Base-by-base conservation (phyloP, 2,888 invertebrate genomes). In the Amorpha juglandis region DNA sequence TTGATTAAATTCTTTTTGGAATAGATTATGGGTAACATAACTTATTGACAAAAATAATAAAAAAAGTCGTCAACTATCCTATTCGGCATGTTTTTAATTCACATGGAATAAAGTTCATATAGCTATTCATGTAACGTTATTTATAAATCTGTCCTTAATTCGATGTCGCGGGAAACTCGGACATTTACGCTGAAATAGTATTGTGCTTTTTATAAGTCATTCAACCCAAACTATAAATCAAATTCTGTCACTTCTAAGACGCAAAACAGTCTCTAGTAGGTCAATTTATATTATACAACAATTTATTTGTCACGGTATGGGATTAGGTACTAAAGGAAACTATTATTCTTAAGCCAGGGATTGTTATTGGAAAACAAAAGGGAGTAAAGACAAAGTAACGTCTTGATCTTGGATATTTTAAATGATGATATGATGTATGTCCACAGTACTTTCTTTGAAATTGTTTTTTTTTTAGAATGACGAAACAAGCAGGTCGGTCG, bases 161-260 rank as follows among this genome's bases (percentile, higher is more conserved):
- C 0, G 19, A n/a, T 35, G 55, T 19, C 19, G 58, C 16, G 12
- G 58, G 19, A 42, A 58, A 42, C 19, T 58, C 19, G 58, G 19
- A 42, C 38, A 42, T 50, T 63, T 38, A 50, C 63, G 16, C 12
- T 16, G 50, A 63, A 63, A 52, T 35, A 42, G 38, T 42, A 14
- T 6, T 52, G 52, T 52, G 52, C 52, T 42, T 52, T 42, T 58
- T 58, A 19, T 12, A 21, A 42, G 58, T 58, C 58, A 58, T 58
- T 58, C 42, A 38, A 58, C 58, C 12, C 16, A 19, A 58, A 38
- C 38, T 38, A 58, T 58, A 38, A 58, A 58, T 55, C 58, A 42
- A 19, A 16, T 19, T 38, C 4, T 38, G 58, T 19, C 9, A 12
- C 12, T 42, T 48, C 48, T 64, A 48, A 33, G 33, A 67, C 63